phyloP scores from a whole-genome alignment of 2,797 vertebrate genomes.

The Phalloptychus januarius region DNA sequence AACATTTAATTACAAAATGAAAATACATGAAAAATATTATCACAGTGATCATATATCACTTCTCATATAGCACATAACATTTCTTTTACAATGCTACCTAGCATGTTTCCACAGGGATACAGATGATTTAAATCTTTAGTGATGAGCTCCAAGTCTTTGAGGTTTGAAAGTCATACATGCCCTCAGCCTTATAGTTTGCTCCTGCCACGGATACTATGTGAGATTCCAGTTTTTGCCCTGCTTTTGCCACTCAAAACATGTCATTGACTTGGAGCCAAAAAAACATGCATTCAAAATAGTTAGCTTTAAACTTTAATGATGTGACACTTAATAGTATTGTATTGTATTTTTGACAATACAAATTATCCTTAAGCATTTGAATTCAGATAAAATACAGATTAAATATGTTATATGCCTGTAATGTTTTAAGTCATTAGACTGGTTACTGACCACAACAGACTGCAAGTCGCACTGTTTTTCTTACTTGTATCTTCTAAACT shows the following conservation, averaged over 20 bases:
- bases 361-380: background rate
- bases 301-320: background rate
- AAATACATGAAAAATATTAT: background rate
- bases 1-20: background rate
- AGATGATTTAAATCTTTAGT: background rate
- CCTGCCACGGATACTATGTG: background rate
- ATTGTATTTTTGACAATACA: background rate
- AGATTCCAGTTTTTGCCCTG: background rate
- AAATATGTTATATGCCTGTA: background rate
- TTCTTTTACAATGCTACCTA: background rate
- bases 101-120: background rate
- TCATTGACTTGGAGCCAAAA: background rate
- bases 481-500: background rate
- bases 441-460: background rate
- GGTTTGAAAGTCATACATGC: background rate
- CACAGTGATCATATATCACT: background rate
- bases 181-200: background rate
- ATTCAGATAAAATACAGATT: background rate
- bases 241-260: background rate
- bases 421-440: background rate
- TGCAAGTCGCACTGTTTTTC: background rate
- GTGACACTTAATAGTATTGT: background rate
- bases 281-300: background rate
- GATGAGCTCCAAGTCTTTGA: background rate
- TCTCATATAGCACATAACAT: too few relatives aligned